Evolutionary conservation across 2,888 invertebrate genomes (phyloP).

Genomic region (Nineta flava): DNA sequence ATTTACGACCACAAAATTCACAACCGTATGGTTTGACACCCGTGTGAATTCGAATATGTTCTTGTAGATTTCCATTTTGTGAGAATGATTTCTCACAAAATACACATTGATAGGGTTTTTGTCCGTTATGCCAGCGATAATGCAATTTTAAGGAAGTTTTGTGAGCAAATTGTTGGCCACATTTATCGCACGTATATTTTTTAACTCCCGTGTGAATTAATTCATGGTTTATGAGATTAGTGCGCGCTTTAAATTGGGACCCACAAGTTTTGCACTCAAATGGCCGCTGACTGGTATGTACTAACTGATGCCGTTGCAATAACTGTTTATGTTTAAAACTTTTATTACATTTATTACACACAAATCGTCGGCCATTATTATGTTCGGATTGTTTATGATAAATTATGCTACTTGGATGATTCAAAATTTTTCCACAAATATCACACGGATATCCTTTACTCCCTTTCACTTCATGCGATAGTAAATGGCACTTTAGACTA

Average conservation of each 20-base stretch:
- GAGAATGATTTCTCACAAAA: conserved; percentile 58
- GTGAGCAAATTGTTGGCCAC: conserved; percentile 58
- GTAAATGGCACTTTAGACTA: conserved; percentile 39
- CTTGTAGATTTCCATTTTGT: conserved; percentile 47
- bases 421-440: conserved; percentile 48
- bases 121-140: conserved; percentile 51
- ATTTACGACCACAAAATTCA: conserved; percentile 44
- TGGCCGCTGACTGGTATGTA: conserved; percentile 55
- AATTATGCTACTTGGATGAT: conserved; percentile 55
- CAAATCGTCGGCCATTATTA: conserved; percentile 46
- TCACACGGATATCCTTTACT: conserved; percentile 43
- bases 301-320: conserved; percentile 59
- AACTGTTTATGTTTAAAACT: conserved; percentile 59
- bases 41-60: conserved; percentile 56
- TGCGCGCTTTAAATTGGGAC: conserved; percentile 52
- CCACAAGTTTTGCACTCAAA: conserved; percentile 41
- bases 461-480: conserved; percentile 32
- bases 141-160: conserved; percentile 64
- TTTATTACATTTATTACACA: conserved; percentile 60
- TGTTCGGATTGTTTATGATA: conserved; percentile 61
- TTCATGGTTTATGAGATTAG: conserved; percentile 55
- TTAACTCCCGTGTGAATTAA: conserved; percentile 56
- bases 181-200: conserved; percentile 51
- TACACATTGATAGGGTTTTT: conserved; percentile 50
- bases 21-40: conserved; percentile 66